These are phyloP conservation scores for Andrena fulva DNA, from an alignment of 2,888 invertebrate species.

Conservation along the genomic window DNA sequence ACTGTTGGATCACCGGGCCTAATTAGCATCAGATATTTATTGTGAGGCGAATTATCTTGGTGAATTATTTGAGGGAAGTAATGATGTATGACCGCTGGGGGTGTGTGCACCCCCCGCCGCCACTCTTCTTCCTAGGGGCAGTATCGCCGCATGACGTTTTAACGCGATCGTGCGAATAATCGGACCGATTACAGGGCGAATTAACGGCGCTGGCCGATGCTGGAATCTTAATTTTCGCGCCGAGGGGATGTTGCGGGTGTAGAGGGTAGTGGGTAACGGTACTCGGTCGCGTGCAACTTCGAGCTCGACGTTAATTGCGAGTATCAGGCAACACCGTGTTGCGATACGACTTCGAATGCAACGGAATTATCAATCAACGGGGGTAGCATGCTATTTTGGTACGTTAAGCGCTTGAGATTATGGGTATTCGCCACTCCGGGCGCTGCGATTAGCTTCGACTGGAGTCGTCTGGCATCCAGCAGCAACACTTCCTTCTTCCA, in stretches of 20 bases:
- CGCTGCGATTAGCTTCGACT: too few relatives aligned
- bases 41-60: constrained; percentile 58
- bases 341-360: too few relatives aligned
- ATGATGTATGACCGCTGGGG: constrained; percentile 50
- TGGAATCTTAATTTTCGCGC: background rate
- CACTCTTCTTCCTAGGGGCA: background rate
- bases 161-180: constrained; percentile 29
- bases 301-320: background rate
- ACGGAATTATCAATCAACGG: too few relatives aligned
- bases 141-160: constrained; percentile 23
- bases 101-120: background rate
- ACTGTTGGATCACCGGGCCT: constrained; percentile 52
- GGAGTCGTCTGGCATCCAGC: too few relatives aligned
- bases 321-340: background rate
- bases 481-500: too few relatives aligned
- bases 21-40: constrained; percentile 64
- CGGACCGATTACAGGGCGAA: constrained; percentile 29
- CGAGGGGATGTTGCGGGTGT: too few relatives aligned
- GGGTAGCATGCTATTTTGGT: too few relatives aligned
- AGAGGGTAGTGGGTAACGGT: background rate
- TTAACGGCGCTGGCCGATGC: constrained; percentile 1
- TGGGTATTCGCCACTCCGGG: too few relatives aligned
- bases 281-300: constrained; percentile 20
- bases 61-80: constrained; percentile 59
- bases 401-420: too few relatives aligned